Base-by-base conservation (phyloP, 2,113 vertebrate genomes). In the Chloropsis hardwickii region DNA sequence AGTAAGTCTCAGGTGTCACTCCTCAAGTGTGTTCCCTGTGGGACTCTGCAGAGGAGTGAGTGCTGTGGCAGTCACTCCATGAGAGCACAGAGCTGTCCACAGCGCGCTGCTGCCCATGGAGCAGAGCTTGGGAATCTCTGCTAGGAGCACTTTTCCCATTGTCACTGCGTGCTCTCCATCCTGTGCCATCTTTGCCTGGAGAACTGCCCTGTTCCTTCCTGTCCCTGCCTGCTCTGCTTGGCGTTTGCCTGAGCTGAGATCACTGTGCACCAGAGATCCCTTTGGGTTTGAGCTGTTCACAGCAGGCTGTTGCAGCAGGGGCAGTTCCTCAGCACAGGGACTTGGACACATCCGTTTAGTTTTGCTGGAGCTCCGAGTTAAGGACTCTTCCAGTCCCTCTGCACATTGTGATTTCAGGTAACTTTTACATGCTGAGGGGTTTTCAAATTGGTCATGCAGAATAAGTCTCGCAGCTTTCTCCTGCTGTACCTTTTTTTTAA, bases 1-100 rank as follows among this genome's bases (percentile, higher is more conserved):
- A 99, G 99, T 99, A 98, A 99, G 99, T 84, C 69, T 94, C 61
- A 3, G 23, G 27, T 27, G 25, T 37, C 2, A 3, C 42, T 78
- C 64, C 71, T 79, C 20, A n/a, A 6, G 25, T 2, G 53, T 40
- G 24, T 20, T 37, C 12, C 8, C 22, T 62, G 13, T 33, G 18
- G 67, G 56, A 7, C 56, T 61, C 18, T 88, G 79, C 54, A 79
- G 88, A 47, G 86, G 21, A 56, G 6, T 35, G 33, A n/a, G 19
- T 62, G 61, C 66, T 76, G 21, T 76, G 60, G 58, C 22, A 69
- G 37, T 61, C 44, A 23, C 9, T 73, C 69, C 28, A 2, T 2
- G 5, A 11, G 33, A 45, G 27, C 15, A 23, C 29, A 45, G n/a
- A 86, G 76, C 57, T 88, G 53, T 33, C 27, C 48, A 6, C 47